Evolutionary conservation across 2,113 vertebrate genomes (phyloP).

Genomic region (Varanus salvator): DNA sequence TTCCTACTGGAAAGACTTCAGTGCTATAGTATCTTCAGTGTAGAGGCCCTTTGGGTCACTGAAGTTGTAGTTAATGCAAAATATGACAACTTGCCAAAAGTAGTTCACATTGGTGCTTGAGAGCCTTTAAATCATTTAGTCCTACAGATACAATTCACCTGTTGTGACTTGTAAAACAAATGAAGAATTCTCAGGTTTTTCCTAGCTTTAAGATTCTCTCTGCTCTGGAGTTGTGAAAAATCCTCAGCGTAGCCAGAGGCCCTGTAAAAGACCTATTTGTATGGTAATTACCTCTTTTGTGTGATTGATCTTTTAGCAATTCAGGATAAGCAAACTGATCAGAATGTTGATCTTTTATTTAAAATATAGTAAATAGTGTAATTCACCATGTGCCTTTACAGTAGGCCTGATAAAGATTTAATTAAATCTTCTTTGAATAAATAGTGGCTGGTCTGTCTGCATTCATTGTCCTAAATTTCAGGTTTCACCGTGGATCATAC

Average conservation of each 20-base stretch:
- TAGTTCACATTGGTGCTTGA: fast-evolving
- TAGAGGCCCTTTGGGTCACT: not conserved
- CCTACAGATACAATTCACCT: not conserved
- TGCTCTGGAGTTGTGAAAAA: not conserved
- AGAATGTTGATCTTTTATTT: not conserved
- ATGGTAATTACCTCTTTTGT: not conserved
- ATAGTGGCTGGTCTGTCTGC: not conserved
- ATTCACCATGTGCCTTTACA: not conserved
- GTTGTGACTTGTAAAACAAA: not conserved
- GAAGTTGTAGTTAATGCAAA: not conserved
- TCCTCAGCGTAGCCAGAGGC: not conserved
- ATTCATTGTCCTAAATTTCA: conserved; percentile 68
- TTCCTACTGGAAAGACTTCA: not conserved
- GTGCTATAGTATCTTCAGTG: not conserved
- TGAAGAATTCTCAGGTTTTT: not conserved
- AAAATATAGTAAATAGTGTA: not conserved
- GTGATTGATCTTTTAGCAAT: not conserved
- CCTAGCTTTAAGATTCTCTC: not conserved
- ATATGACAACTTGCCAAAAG: not conserved
- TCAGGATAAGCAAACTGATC: not conserved
- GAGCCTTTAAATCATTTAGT: not conserved
- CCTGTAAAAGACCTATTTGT: not conserved
- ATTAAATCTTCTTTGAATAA: not conserved
- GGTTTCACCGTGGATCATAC: conserved; percentile 90
- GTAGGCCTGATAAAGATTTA: not conserved